Conservation (phyloP, 2,113 vertebrate species). For the Siniperca chuatsi region DNA sequence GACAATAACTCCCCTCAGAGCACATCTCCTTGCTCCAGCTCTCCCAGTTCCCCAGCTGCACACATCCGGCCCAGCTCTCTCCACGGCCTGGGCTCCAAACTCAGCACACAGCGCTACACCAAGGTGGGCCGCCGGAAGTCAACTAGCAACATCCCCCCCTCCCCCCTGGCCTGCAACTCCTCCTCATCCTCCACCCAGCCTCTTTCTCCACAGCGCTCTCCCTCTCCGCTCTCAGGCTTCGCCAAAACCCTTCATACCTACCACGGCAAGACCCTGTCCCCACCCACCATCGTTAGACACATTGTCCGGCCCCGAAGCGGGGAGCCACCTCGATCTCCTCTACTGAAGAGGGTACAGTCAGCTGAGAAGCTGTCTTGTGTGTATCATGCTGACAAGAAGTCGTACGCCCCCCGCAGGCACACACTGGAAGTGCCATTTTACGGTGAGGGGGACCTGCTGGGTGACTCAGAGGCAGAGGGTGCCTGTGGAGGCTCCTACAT, state of each 20-base stretch:
- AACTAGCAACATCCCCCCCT: conserved; percentile 97
- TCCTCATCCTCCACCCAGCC: conserved; percentile 90
- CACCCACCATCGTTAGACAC: conserved; percentile 89
- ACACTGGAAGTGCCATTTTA: conserved; percentile 84
- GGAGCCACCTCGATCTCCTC: conserved; percentile 89
- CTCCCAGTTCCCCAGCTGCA: conserved; percentile 91
- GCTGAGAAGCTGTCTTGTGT: conserved; percentile 89
- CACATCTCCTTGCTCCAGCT: conserved; percentile 93
- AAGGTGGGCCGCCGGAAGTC: conserved; percentile 95
- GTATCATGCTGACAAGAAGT: conserved; percentile 86
- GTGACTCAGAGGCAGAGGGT: conserved; percentile 66
- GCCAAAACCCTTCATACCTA: conserved; percentile 87
- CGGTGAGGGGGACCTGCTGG: conserved; percentile 77
- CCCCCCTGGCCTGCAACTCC: conserved; percentile 93
- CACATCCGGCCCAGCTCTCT: conserved; percentile 95
- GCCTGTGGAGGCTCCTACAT: conserved; percentile 49
- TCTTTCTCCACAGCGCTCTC: conserved; percentile 91
- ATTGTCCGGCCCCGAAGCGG: conserved; percentile 87
- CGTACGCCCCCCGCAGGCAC: conserved; percentile 82
- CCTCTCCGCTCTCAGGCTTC: conserved; percentile 88
- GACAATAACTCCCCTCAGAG: conserved; percentile 91
- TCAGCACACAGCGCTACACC: conserved; percentile 88
- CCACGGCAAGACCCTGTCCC: conserved; percentile 90
- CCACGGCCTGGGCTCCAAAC: conserved; percentile 93
- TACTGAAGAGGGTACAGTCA: conserved; percentile 93